phyloP scores from a whole-genome alignment of 2,797 vertebrate species.

The Peromyscus eremicus region DNA sequence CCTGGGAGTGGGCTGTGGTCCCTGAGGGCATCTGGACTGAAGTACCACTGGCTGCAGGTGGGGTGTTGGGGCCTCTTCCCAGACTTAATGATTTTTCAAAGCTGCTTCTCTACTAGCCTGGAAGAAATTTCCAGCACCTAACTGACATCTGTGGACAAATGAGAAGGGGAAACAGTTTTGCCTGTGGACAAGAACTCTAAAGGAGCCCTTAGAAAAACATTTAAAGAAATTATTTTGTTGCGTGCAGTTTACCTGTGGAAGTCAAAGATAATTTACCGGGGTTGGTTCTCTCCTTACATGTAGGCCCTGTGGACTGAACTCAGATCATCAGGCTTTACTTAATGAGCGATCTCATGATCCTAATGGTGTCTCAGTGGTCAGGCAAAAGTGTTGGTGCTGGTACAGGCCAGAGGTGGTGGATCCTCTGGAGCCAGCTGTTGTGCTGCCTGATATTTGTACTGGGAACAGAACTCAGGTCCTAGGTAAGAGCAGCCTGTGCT shows the following conservation, averaged over 20 bases:
- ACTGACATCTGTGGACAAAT: slow-evolving; percentile 83
- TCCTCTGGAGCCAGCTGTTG: too few relatives aligned
- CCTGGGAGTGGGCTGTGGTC: neutral
- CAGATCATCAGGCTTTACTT: too few relatives aligned
- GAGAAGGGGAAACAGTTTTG: neutral
- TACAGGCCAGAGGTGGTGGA: too few relatives aligned
- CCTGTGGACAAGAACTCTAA: fast-evolving
- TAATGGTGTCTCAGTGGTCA: too few relatives aligned
- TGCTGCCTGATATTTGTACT: too few relatives aligned
- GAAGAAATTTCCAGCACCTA: slow-evolving; percentile 89
- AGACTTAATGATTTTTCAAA: slow-evolving; percentile 83
- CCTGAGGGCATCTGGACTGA: neutral
- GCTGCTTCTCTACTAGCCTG: slow-evolving; percentile 88
- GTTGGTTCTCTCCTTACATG: too few relatives aligned
- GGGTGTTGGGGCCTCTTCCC: slow-evolving; percentile 79
- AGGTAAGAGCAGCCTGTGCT: too few relatives aligned
- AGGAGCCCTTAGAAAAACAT: neutral
- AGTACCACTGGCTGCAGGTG: slow-evolving; percentile 85
- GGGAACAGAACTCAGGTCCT: too few relatives aligned
- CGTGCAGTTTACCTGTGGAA: neutral
- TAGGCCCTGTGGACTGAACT: too few relatives aligned
- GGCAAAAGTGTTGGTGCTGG: too few relatives aligned
- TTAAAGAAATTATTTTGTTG: neutral
- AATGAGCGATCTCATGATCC: too few relatives aligned
- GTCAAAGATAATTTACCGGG: too few relatives aligned